Conservation (phyloP, 2,888 invertebrate species). For the Dryomyza anilis region DNA sequence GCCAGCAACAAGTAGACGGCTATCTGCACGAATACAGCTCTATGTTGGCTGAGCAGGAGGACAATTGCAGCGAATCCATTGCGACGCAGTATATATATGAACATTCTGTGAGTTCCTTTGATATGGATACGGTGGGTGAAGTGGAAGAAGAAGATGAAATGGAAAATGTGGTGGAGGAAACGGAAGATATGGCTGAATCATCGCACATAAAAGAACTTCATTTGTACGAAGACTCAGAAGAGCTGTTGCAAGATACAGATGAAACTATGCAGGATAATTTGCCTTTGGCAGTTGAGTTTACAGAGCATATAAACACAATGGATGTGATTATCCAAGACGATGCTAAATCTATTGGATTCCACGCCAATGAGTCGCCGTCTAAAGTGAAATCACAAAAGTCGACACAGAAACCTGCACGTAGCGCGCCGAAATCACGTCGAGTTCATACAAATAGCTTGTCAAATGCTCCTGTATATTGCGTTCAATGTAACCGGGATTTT, state of each 20-base stretch:
- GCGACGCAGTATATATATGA: constrained; percentile 34
- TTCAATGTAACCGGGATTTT: constrained; percentile 52
- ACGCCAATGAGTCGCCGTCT: not conserved
- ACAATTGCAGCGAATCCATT: constrained; percentile 5
- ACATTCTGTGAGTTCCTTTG: too few species aligned
- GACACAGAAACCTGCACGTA: not conserved
- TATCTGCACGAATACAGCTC: constrained; percentile 40
- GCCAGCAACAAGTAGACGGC: constrained; percentile 23
- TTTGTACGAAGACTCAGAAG: constrained; percentile 5
- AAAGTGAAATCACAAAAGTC: not conserved
- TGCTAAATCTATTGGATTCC: too few species aligned
- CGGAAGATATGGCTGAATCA: too few species aligned
- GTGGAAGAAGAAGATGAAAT: constrained; percentile 26
- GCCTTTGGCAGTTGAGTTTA: too few species aligned
- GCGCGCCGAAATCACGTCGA: not conserved
- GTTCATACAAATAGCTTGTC: constrained; percentile 1
- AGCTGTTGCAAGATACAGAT: not conserved
- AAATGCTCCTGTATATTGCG: constrained; percentile 40
- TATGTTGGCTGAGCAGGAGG: constrained; percentile 37
- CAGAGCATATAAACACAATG: too few species aligned
- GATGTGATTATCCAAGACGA: not conserved
- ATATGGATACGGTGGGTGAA: too few species aligned
- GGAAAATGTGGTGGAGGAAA: not conserved
- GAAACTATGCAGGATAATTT: too few species aligned
- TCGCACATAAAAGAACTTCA: too few species aligned